Percentiles rank a stretch among this genome's conserved stretches.
These are phyloP conservation scores for Chaetogeoica ovagalla DNA, from an alignment of 2,888 invertebrate species.

Conservation along the genomic window DNA sequence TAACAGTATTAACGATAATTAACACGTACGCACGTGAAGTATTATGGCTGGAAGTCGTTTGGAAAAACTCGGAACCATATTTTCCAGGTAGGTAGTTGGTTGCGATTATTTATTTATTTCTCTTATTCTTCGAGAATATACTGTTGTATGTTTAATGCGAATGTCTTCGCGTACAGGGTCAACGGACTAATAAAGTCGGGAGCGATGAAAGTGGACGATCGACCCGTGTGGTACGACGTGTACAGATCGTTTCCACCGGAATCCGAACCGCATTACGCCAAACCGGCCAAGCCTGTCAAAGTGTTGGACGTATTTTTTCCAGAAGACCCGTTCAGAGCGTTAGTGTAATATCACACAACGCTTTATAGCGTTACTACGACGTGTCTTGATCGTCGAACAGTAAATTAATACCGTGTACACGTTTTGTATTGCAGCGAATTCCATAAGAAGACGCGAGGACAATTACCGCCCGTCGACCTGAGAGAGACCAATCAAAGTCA, in stretches of 20 bases:
- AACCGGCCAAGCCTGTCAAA: conserved; percentile 67
- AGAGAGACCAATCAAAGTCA: conserved; percentile 5
- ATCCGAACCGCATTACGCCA: conserved; percentile 76
- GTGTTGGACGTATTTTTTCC: conserved; percentile 76
- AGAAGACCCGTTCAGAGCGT: conserved; percentile 86
- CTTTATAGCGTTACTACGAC: too few species aligned
- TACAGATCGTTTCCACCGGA: conserved; percentile 90
- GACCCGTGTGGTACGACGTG: conserved; percentile 91
- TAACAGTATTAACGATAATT: too few species aligned
- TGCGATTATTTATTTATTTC: neutral
- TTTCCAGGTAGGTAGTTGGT: conserved; percentile 66
- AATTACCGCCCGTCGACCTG: conserved; percentile 18
- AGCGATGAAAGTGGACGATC: conserved; percentile 77
- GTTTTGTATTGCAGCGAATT: conserved; percentile 14
- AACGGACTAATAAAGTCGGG: conserved; percentile 78
- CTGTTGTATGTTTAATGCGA: conserved; percentile 17
- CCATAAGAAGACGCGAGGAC: conserved; percentile 7
- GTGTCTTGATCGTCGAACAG: too few species aligned
- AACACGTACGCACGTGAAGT: neutral
- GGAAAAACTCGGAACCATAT: conserved; percentile 75
- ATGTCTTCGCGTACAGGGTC: conserved; percentile 63
- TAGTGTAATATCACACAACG: conserved; percentile 59
- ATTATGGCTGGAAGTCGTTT: conserved; percentile 71
- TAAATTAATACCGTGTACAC: too few species aligned
- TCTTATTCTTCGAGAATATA: too few species aligned